Percentiles rank a stretch among this genome's conserved stretches.
These are phyloP conservation scores for Lordiphosa collinella DNA, from an alignment of 1,140 invertebrate species.

Conservation along the genomic window DNA sequence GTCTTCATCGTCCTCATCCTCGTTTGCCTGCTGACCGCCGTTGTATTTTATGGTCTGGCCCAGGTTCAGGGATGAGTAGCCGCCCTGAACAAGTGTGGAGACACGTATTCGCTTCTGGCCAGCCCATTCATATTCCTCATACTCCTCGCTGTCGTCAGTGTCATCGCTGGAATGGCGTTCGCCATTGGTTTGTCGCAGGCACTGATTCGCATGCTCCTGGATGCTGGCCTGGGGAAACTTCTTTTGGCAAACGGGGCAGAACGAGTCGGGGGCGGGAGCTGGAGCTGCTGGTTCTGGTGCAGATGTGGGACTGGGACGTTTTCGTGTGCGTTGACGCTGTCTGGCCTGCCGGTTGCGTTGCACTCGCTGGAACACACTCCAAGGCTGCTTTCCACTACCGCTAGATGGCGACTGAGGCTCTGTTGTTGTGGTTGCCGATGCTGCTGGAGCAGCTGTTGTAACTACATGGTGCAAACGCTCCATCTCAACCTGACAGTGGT, in stretches of 20 bases:
- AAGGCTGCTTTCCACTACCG: slow-evolving; percentile 70
- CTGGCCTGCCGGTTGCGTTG: slow-evolving; percentile 81
- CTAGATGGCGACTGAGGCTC: slow-evolving; percentile 33
- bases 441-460: neutral
- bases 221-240: slow-evolving; percentile 85
- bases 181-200: slow-evolving; percentile 80
- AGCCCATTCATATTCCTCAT: slow-evolving; percentile 92
- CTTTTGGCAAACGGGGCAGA: slow-evolving; percentile 89
- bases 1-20: slow-evolving; percentile 88
- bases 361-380: slow-evolving; percentile 76
- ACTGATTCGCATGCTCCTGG: slow-evolving; percentile 88
- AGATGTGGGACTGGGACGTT: slow-evolving; percentile 34
- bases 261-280: slow-evolving; percentile 37
- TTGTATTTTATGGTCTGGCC: slow-evolving; percentile 81
- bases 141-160: slow-evolving; percentile 86
- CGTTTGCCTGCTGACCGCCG: slow-evolving; percentile 64
- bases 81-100: slow-evolving; percentile 85
- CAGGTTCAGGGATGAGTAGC: slow-evolving; percentile 82
- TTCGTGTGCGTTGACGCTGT: slow-evolving; percentile 75
- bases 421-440: slow-evolving; percentile 27
- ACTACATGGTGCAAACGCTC: slow-evolving; percentile 84
- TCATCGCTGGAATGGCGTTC: slow-evolving; percentile 79
- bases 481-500: slow-evolving; percentile 88
- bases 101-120: slow-evolving; percentile 87
- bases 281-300: slow-evolving; percentile 6